Evolutionary conservation across 2,797 vertebrate genomes (phyloP), one percentile per base, ranked within the genome.

Genomic region (Sebastes taczanowskii): DNA sequence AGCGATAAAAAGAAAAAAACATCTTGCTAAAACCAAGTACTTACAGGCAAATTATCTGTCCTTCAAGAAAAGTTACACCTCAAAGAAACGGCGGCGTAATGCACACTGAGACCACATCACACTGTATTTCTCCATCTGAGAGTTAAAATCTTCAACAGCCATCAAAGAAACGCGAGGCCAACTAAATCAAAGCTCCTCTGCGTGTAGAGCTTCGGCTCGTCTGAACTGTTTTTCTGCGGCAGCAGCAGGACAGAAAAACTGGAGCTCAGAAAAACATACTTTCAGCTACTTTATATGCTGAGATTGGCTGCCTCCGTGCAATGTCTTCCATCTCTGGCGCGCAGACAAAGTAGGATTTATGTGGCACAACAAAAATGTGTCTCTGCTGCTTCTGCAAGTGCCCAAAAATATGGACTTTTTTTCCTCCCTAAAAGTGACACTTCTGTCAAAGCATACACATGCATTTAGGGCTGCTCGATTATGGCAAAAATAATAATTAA

Each of bases 261-360:
- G 16, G 7, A 81, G 49, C 68, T 77, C 11, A 71, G 22, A 59
- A 27, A 86, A 78, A 67, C 55, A 78, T 52, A 78, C 49, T 82
- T 88, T 84, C 69, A 70, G 85, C 84, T 69, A 46, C 55, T 86
- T 91, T 80, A 88, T 87, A 85, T 90, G 83, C 86, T 2, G 82
- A 80, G 83, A 89, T 85, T 69, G 72, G 87, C 82, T 76, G 68
- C 82, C 34, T 61, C 73, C 9, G 18, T 71, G 78, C 61, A 42
- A 80, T 25, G 67, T 69, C 56, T 83, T 82, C 77, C 53, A 83
- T 85, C 75, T 78, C 68, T 82, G 80, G 68, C 8, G 8, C 52
- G 61, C 81, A 83, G 56, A 88, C 80, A 81, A 80, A 83, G 66
- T 56, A 56, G 63, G 85, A 87, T 90, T 91, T 71, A 87, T 77